phyloP scores from a whole-genome alignment of 2,888 invertebrate species.

The Pomacea canaliculata region DNA sequence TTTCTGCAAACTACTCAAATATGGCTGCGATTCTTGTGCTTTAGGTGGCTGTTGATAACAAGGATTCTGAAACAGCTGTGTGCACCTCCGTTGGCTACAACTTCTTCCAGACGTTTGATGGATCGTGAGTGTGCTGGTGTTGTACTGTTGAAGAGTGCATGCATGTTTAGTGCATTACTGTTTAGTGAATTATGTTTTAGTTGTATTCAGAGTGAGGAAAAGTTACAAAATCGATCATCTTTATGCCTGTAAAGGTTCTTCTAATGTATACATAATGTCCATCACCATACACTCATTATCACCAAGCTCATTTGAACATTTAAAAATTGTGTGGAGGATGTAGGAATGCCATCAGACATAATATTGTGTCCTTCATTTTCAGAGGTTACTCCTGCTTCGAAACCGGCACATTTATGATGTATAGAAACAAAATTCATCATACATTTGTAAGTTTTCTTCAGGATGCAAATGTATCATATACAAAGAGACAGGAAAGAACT shows the following conservation, averaged over 20 bases:
- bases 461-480: too few species aligned
- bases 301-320: too few species aligned
- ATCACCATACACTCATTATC: too few species aligned
- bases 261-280: too few species aligned
- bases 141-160: neutral
- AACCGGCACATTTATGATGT: conserved; percentile 16
- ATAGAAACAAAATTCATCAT: conserved; percentile 11
- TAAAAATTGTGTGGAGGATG: too few species aligned
- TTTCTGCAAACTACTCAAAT: neutral
- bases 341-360: too few species aligned
- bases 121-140: conserved; percentile 26
- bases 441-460: conserved; percentile 23
- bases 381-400: conserved; percentile 24
- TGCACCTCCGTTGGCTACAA: conserved; percentile 34
- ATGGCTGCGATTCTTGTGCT: conserved; percentile 3
- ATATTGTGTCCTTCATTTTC: neutral
- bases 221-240: too few species aligned
- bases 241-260: too few species aligned
- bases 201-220: too few species aligned
- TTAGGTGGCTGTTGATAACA: conserved; percentile 32
- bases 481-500: too few species aligned
- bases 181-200: too few species aligned
- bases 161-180: too few species aligned
- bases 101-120: conserved; percentile 29
- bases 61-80: conserved; percentile 23